These are phyloP conservation scores for Otocyon megalotis DNA, from an alignment of 2,113 vertebrate species.

Conservation along the genomic window DNA sequence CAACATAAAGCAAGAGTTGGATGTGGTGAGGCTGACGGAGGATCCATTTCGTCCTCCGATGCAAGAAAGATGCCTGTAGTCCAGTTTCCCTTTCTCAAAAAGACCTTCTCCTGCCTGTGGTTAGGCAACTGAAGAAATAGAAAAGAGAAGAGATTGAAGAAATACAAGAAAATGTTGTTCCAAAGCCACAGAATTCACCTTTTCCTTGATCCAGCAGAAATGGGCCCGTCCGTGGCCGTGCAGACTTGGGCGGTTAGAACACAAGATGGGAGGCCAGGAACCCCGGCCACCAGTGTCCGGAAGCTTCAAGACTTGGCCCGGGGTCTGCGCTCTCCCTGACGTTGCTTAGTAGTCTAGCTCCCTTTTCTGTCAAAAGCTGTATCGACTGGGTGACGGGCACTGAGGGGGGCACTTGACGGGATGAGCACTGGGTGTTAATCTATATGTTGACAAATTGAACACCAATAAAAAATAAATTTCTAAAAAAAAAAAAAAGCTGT, in stretches of 20 bases:
- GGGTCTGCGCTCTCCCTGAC: background rate
- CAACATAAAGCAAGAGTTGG: slow-evolving; percentile 54
- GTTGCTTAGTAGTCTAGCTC: background rate
- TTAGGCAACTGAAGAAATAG: slow-evolving; percentile 33
- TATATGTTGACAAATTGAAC: too few species aligned
- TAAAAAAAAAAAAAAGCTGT: too few species aligned
- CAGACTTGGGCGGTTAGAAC: slow-evolving; percentile 52
- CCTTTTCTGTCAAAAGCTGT: slow-evolving; percentile 26
- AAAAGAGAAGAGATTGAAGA: too few species aligned
- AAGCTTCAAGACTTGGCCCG: background rate
- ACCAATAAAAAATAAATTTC: too few species aligned
- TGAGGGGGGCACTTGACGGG: too few species aligned
- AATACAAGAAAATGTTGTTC: slow-evolving; percentile 40
- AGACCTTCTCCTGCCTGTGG: background rate
- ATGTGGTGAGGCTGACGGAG: background rate
- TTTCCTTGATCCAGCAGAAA: slow-evolving; percentile 63
- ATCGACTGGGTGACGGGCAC: too few species aligned
- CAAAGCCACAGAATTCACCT: slow-evolving; percentile 23
- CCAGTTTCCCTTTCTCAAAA: slow-evolving; percentile 44
- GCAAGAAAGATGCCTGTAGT: slow-evolving; percentile 49
- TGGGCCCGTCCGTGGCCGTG: slow-evolving; percentile 43
- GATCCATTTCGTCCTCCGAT: slow-evolving; percentile 41
- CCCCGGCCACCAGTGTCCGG: slow-evolving; percentile 25
- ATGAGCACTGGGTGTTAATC: too few species aligned
- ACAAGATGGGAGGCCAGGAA: slow-evolving; percentile 64